Evolutionary conservation across 2,113 vertebrate genomes (phyloP).

Genomic region (Chaetops frenatus): DNA sequence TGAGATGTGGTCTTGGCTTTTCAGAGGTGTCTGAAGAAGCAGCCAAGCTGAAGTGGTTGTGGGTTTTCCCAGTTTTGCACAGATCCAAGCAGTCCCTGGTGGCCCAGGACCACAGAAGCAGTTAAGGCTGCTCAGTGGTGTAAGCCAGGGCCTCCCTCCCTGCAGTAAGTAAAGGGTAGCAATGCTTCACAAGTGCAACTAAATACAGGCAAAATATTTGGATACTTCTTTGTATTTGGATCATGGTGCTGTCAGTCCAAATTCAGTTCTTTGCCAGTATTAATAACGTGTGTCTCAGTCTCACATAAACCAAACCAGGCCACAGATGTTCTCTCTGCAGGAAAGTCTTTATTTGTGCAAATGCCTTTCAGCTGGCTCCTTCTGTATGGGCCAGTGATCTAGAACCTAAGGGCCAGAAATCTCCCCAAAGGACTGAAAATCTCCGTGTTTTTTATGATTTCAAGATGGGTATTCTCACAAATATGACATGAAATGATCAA

Average conservation of each 20-base stretch:
- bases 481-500: not conserved
- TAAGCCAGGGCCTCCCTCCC: not conserved
- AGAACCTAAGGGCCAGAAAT: not conserved
- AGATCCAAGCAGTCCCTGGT: not conserved
- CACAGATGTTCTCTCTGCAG: not conserved
- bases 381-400: not conserved
- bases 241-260: not conserved
- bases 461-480: not conserved
- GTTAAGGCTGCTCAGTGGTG: not conserved
- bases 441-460: not conserved
- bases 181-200: not conserved
- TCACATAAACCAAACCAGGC: not conserved
- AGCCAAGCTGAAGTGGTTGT: not conserved
- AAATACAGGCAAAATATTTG: not conserved
- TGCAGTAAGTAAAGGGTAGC: not conserved
- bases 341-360: not conserved
- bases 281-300: not conserved
- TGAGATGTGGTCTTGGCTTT: not conserved
- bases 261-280: not conserved
- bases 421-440: not conserved
- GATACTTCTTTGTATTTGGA: not conserved
- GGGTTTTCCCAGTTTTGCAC: not conserved
- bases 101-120: not conserved
- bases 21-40: not conserved
- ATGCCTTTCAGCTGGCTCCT: not conserved